Conservation (phyloP, 2,797 vertebrate species). For the Furcifer pardalis region DNA sequence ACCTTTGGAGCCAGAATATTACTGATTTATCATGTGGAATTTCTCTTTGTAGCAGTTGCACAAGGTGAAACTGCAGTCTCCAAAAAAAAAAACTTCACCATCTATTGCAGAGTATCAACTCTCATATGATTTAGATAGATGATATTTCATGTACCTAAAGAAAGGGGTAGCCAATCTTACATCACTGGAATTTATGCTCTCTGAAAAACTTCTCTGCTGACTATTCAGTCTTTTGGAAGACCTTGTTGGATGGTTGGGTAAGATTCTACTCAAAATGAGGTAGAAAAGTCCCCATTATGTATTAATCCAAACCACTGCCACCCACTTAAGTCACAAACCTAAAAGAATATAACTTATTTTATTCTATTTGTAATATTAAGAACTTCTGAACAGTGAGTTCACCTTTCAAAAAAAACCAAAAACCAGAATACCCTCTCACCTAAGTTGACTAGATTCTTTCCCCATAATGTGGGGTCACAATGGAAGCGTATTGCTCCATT, state of each 20-base stretch:
- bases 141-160: not conserved
- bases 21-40: too few species aligned
- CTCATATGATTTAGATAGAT: not conserved
- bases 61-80: too few species aligned
- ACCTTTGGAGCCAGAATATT: too few species aligned
- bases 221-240: not conserved
- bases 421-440: conserved; percentile 80
- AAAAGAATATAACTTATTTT: not conserved
- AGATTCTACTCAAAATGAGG: not conserved
- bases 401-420: conserved; percentile 27
- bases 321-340: not conserved
- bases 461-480: conserved; percentile 98
- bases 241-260: not conserved
- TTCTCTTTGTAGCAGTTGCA: too few species aligned
- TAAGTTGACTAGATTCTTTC: conserved; percentile 97
- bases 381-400: not conserved
- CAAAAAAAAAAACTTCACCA: too few species aligned
- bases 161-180: not conserved
- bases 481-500: conserved; percentile 96
- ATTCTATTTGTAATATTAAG: not conserved
- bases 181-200: not conserved
- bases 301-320: not conserved
- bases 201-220: not conserved
- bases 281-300: not conserved
- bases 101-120: not conserved